Conservation (phyloP, 2,888 invertebrate genomes). For the Agrotis exclamationis region DNA sequence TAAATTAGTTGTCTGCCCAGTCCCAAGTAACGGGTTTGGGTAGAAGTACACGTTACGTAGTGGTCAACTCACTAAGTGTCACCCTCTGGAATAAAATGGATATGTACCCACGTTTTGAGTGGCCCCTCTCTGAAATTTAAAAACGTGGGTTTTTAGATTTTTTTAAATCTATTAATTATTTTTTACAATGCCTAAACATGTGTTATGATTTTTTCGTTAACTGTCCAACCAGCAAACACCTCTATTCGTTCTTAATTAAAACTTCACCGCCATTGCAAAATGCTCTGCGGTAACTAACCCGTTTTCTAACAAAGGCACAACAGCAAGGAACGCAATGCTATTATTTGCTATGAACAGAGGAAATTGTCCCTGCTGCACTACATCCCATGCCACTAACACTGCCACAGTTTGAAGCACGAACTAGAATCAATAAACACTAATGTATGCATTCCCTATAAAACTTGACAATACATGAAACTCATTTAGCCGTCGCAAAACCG, state of each 20-base stretch:
- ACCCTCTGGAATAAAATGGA: too few relatives aligned
- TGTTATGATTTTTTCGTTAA: neutral
- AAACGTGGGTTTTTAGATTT: too few relatives aligned
- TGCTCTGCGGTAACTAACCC: neutral
- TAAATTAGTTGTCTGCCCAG: too few relatives aligned
- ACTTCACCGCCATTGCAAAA: neutral
- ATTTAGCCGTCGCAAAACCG: constrained; percentile 69
- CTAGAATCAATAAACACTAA: constrained; percentile 50
- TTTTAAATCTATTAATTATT: too few relatives aligned
- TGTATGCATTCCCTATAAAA: constrained; percentile 37
- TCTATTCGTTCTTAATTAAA: constrained; percentile 7
- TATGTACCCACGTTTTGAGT: too few relatives aligned
- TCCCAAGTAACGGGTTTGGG: too few relatives aligned
- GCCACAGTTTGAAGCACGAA: constrained; percentile 16
- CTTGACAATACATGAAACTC: constrained; percentile 65
- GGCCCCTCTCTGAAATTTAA: too few relatives aligned
- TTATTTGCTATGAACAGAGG: neutral
- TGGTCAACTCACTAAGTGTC: too few relatives aligned
- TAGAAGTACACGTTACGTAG: too few relatives aligned
- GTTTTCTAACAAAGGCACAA: constrained; percentile 6
- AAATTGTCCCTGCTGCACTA: constrained; percentile 14
- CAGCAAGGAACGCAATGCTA: neutral
- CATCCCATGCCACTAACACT: neutral
- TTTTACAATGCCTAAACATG: too few relatives aligned
- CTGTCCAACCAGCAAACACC: neutral